Base-by-base conservation (phyloP, 2,113 vertebrate species). In the Pagrus major region DNA sequence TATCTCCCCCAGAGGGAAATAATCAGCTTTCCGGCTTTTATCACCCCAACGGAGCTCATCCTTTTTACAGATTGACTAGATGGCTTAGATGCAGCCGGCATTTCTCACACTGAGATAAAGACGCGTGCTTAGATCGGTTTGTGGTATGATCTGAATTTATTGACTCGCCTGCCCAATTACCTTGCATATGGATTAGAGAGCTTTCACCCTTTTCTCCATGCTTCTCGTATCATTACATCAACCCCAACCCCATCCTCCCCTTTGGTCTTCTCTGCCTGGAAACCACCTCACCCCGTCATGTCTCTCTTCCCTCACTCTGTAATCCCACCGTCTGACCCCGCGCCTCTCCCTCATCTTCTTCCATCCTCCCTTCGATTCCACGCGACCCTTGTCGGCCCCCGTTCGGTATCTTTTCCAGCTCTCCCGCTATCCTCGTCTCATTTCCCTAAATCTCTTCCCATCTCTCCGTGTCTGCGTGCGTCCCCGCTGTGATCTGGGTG, bases 401-500 rank as follows among this genome's bases (percentile, higher is more conserved):
- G 1, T 33, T 70, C 63, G 61, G 55, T 49, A 59, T 65, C 68
- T 63, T 61, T 66, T 33, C 33, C 70, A 20, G 39, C 55, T 6
- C 49, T 6, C 37, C 49, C 20, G 2, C 69, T 5, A 27, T 52
- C 69, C 56, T 71, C 70, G 49, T 81, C 82, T 81, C 73, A 84
- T 89, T 83, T 78, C 58, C 69, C 79, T 85, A 88, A 87, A 88
- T 86, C 89, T 85, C 76, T 63, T 44, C 46, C 47, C 60, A 39
- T 81, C 79, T n/a, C 39, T 70, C n/a, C 76, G 20, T 12, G 73
- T 81, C 73, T n/a, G 60, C 16, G 29, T 39, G 29, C 9, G 29
- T 76, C 49, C 81, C 81, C 12, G 60, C 86, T 85, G 77, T 81
- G 89, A 93, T 92, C 92, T 61, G 27, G 81, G 67, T 93, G 92